Evolutionary conservation across 2,113 vertebrate genomes (phyloP), one percentile per base, ranked within the genome.

Genomic region (Thalassarche chlororhynchos): DNA sequence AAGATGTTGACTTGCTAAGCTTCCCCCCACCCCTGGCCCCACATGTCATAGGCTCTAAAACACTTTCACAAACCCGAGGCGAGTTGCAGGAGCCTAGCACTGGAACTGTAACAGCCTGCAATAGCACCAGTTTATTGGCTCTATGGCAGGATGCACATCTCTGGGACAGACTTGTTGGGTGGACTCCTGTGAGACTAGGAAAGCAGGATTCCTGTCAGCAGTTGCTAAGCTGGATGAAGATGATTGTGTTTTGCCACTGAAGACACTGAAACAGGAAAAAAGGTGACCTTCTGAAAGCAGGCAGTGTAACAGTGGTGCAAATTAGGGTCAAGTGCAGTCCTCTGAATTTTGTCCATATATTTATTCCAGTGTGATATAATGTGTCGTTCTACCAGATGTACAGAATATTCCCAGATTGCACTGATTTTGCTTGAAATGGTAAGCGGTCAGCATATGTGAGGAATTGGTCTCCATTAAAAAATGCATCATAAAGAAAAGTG

Each of bases 321-420:
- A 34, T 55, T 31, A 31, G 24, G 16, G 28, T 77, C 5, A 6
- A 77, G 36, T 28, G 28, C 0, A 1, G 38, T 4, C 0, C 6
- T 55, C 74, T 77, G 26, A 87, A 69, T 95, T 86, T 69, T 24
- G 25, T 57, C 34, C 7, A 1, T 90, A 1, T 69, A 17, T 74
- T 76, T 76, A 46, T 55, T 87, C 46, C 36, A 62, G 12, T 6
- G 36, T 10, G 28, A 40, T 58, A 25, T 21, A 11, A 44, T 65
- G 8, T 10, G 6, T 46, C 40, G 58, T 75, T 70, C 19, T 91
- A 14, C 21, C 42, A 68, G 55, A 40, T 68, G 16, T 54, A 17
- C 32, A 49, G 57, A 51, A 14, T 89, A 81, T 52, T 77, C 54
- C 32, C 13, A 10, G 10, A 34, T n/a, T 61, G 4, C 18, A n/a